Percentiles rank a stretch among this genome's conserved stretches.
Conservation (phyloP, 2,797 vertebrate species). For the Eidolon dupreanum region DNA sequence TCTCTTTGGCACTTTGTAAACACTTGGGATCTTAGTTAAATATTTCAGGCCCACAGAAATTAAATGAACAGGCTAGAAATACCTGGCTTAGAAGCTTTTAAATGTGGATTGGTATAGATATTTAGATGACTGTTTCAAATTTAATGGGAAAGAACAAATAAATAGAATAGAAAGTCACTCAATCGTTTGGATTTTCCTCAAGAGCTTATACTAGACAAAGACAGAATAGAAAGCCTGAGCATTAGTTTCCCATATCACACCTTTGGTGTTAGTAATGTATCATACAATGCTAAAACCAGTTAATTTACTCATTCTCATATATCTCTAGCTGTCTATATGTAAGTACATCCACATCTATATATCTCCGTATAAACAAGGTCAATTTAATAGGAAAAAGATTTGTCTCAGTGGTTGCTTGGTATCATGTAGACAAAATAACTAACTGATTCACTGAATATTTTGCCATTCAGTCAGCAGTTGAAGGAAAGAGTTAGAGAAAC, state of each 20-base stretch:
- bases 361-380: neutral
- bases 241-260: neutral
- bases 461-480: neutral
- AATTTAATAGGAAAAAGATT: neutral
- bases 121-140: slow-evolving; percentile 16
- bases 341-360: neutral
- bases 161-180: neutral
- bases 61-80: neutral
- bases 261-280: neutral
- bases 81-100: slow-evolving; percentile 23
- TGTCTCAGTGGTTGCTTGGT: neutral
- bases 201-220: neutral
- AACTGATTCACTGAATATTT: neutral
- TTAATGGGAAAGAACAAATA: neutral
- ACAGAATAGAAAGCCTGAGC: neutral
- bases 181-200: slow-evolving; percentile 21
- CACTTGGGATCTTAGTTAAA: neutral
- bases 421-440: neutral
- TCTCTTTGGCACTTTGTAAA: neutral
- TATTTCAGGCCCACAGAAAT: neutral
- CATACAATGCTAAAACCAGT: neutral
- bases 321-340: neutral
- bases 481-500: neutral
- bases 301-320: neutral
- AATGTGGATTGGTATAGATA: neutral